Percentiles rank a stretch among this genome's conserved stretches.
Evolutionary conservation across 2,113 vertebrate species (phyloP).

Genomic region (Pelobates fuscus): DNA sequence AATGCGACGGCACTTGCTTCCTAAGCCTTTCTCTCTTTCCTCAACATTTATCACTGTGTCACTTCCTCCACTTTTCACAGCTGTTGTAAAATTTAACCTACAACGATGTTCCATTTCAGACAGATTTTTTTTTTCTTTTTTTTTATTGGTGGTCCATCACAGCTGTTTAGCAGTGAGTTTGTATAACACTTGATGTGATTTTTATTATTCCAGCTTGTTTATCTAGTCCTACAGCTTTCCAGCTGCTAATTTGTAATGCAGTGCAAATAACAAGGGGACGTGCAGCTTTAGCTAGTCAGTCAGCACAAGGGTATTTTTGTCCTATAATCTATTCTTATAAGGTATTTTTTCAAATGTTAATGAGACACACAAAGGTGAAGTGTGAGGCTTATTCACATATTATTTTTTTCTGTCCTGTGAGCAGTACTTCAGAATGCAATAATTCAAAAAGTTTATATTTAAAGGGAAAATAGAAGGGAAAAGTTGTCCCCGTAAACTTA

Average conservation of each 20-base stretch:
- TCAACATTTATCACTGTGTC: conserved; percentile 17
- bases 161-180: conserved; percentile 32
- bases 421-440: too few species aligned
- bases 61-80: conserved; percentile 32
- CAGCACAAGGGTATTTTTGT: not conserved
- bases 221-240: conserved; percentile 19
- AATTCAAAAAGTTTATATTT: too few species aligned
- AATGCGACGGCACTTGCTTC: not conserved
- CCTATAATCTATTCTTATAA: not conserved
- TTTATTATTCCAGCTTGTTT: conserved; percentile 28
- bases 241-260: conserved; percentile 31
- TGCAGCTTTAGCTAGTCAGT: not conserved
- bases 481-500: too few species aligned
- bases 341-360: not conserved
- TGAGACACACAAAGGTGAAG: not conserved
- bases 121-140: not conserved
- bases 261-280: conserved; percentile 17
- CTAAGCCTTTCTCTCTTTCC: conserved; percentile 8
- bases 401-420: too few species aligned
- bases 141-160: conserved; percentile 29
- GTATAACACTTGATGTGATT: conserved; percentile 20
- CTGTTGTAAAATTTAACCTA: conserved; percentile 22
- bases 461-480: too few species aligned
- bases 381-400: too few species aligned
- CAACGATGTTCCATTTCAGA: conserved; percentile 25